Evolutionary conservation across 2,113 vertebrate genomes (phyloP), one percentile per base, ranked within the genome.

Genomic region (Paracanthobrama guichenoti): DNA sequence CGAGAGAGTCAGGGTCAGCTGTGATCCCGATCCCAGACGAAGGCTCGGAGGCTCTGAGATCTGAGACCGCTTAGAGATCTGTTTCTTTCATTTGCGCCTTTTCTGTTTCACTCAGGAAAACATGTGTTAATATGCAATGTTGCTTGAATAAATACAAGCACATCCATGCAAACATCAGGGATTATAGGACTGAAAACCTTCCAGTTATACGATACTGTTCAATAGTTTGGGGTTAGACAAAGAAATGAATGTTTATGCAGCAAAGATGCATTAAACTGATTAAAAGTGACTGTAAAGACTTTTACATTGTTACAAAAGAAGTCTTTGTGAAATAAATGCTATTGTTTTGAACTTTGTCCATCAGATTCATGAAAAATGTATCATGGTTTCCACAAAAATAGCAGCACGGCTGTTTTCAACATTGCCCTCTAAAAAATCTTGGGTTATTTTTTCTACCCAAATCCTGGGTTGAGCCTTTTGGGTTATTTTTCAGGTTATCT

Each of bases 1-100:
- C 87, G 86, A 60, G 79, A 86, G 82, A 88, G 82, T 88, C 73
- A 59, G 86, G 92, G 89, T 93, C 90, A 90, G 86, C 90, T 90
- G 84, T 90, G 92, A 93, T 90, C 86, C 82, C 81, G 20, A 72
- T 89, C 89, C 85, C 91, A 91, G 88, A 85, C 86, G 85, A 87
- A 90, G 85, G 87, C 82, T 78, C 60, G 26, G 28, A 82, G 73
- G 42, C 59, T 39, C 18, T 5, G 9, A n/a, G 35, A 42, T 12
- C 20, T 11, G n/a, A n/a, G n/a, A 6, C 35, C 22, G 20, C 35
- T 69, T 10, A 10, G 35, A n/a, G 66, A 2, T 42, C 9, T 78
- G 83, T 79, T 81, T 84, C 85, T 86, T 91, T 79, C 78, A 91
- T 91, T 91, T 86, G 69, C 73, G 86, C 88, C 80, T 89, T 88